Percentiles rank a stretch among this genome's conserved stretches.
phyloP scores from a whole-genome alignment of 2,797 vertebrate species.

The Apodemus agrarius region DNA sequence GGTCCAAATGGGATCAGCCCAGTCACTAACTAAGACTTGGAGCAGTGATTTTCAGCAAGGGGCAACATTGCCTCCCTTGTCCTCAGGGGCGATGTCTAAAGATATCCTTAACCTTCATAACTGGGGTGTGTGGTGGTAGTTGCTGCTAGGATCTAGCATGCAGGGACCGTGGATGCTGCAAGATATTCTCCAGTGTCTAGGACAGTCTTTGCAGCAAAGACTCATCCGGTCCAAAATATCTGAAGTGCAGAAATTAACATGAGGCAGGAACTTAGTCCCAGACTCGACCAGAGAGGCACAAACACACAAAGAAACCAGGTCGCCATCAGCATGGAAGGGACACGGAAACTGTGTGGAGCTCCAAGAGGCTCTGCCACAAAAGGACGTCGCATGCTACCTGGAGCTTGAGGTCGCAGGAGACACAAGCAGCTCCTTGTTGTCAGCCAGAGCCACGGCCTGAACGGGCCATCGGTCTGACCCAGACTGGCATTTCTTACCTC shows the following conservation, averaged over 20 bases:
- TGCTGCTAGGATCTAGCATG: background rate
- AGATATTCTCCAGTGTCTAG: background rate
- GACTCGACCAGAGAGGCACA: background rate
- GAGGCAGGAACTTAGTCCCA: background rate
- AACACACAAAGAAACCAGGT: background rate
- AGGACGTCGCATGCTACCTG: background rate
- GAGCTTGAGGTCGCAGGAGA: conserved; percentile 35
- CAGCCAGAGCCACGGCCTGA: conserved; percentile 43
- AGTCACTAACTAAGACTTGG: background rate
- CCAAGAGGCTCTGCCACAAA: background rate
- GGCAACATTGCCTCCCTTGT: background rate
- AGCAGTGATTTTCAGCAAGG: background rate
- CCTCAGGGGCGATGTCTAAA: background rate
- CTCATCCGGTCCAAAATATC: background rate
- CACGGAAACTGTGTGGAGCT: background rate
- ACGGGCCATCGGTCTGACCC: conserved; percentile 49
- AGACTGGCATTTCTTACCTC: conserved; percentile 72
- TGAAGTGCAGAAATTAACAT: background rate
- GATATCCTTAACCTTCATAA: background rate
- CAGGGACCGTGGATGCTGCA: background rate
- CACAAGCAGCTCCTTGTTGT: background rate
- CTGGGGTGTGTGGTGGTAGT: background rate
- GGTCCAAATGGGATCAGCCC: background rate
- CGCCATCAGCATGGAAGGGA: background rate
- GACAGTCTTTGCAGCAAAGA: background rate